Conservation (phyloP, 1,140 invertebrate species). For the Neelides sp. region DNA sequence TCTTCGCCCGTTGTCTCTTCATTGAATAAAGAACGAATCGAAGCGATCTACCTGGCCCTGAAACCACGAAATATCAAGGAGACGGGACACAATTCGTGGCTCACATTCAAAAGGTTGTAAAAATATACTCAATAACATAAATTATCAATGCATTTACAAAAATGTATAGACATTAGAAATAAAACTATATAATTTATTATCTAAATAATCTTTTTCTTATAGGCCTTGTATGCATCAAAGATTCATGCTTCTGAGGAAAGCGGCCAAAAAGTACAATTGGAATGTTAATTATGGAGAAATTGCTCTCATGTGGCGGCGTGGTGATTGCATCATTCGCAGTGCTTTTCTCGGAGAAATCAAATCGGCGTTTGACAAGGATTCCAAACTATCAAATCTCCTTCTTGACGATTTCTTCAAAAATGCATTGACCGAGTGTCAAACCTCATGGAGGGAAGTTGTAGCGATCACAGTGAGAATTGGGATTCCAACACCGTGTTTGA, state of each 20-base stretch:
- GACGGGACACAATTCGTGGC: conserved; percentile 71
- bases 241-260: conserved; percentile 93
- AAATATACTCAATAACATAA: background rate
- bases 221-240: conserved; percentile 96
- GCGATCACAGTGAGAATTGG: conserved; percentile 52
- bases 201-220: conserved; percentile 31
- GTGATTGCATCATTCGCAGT: conserved; percentile 95
- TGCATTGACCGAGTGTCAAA: conserved; percentile 64
- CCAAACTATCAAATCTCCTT: conserved; percentile 74
- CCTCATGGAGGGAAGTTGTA: conserved; percentile 52
- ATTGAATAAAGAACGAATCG: conserved; percentile 66
- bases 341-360: conserved; percentile 95
- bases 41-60: conserved; percentile 63
- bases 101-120: conserved; percentile 47
- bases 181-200: too few species aligned
- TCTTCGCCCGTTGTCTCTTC: conserved; percentile 89
- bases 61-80: conserved; percentile 42
- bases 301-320: conserved; percentile 96
- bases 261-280: conserved; percentile 81
- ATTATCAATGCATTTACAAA: too few species aligned
- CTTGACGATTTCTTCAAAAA: conserved; percentile 85
- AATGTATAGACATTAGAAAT: too few species aligned
- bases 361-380: conserved; percentile 82
- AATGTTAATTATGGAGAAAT: conserved; percentile 94
- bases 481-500: conserved; percentile 81